phyloP scores from a whole-genome alignment of 2,113 vertebrate species.

The Forbesichthys agassizii region DNA sequence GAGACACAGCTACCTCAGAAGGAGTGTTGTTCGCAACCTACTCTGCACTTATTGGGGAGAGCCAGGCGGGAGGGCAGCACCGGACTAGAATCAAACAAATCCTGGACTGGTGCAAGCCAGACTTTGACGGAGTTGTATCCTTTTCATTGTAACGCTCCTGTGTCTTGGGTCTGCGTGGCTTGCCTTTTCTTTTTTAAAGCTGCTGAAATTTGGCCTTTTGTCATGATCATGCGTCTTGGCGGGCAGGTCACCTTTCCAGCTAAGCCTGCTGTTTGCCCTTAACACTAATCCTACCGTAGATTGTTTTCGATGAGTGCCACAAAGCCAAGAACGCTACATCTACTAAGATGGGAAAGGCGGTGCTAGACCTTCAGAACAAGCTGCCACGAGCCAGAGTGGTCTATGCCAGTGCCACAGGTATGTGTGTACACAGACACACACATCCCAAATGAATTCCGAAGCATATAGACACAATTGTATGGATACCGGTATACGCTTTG shows the following conservation, averaged over 20 bases:
- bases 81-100: conserved; percentile 94
- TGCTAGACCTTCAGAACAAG: conserved; percentile 95
- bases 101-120: conserved; percentile 92
- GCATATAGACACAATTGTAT: neutral
- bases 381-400: conserved; percentile 92
- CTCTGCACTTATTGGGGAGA: conserved; percentile 96
- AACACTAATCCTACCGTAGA: conserved; percentile 76
- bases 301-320: conserved; percentile 98
- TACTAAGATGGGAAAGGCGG: conserved; percentile 98
- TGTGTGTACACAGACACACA: neutral
- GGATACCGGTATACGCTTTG: neutral
- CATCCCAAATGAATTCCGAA: neutral
- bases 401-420: conserved; percentile 98
- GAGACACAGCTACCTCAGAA: conserved; percentile 98
- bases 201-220: neutral
- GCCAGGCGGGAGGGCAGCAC: conserved; percentile 94
- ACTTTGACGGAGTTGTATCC: conserved; percentile 98
- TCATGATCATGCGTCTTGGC: too few species aligned
- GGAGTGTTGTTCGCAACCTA: conserved; percentile 97
- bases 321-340: conserved; percentile 98
- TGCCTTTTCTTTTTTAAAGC: neutral
- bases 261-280: conserved; percentile 69
- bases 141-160: conserved; percentile 38
- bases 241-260: too few species aligned
- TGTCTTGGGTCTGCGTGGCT: too few species aligned